Evolutionary conservation across 2,797 vertebrate species (phyloP).

Genomic region (Heteromormyrus szaboi): DNA sequence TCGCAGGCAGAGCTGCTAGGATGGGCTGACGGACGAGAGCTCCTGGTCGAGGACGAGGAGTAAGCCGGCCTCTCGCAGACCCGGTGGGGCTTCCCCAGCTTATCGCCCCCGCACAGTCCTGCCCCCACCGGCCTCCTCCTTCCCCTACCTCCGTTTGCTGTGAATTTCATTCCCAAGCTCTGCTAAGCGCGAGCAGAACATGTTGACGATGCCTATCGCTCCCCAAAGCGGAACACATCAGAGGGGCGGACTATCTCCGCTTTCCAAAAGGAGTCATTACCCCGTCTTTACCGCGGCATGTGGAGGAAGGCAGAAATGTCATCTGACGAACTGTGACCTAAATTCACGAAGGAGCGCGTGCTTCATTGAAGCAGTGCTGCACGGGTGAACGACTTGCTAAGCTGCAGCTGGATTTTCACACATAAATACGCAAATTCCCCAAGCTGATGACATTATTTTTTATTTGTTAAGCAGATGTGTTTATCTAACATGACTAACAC

Average conservation of each 20-base stretch:
- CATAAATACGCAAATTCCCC: constrained; percentile 11
- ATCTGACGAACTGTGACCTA: constrained; percentile 17
- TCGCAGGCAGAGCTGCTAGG: not conserved
- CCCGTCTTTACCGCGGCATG: not conserved
- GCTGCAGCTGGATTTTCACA: not conserved
- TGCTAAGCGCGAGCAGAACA: not conserved
- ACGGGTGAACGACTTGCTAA: not conserved
- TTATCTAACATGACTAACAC: constrained; percentile 1
- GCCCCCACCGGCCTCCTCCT: constrained; percentile 54
- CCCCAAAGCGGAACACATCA: not conserved
- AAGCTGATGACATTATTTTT: constrained; percentile 15
- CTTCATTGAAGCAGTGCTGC: not conserved
- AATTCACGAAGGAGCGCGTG: not conserved
- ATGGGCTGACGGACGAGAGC: constrained; percentile 51
- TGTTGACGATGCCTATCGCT: not conserved
- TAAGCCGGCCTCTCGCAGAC: constrained; percentile 42
- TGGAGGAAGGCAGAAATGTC: not conserved
- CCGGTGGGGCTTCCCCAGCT: constrained; percentile 51
- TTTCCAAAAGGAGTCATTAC: constrained; percentile 6
- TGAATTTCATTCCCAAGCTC: not conserved
- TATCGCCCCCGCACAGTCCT: constrained; percentile 63
- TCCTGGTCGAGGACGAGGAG: constrained; percentile 39
- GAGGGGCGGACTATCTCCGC: not conserved
- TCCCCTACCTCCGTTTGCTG: constrained; percentile 38
- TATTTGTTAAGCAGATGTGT: constrained; percentile 10